These are phyloP conservation scores for Mus spretus DNA, from an alignment of 2,797 vertebrate genomes.

Conservation along the genomic window DNA sequence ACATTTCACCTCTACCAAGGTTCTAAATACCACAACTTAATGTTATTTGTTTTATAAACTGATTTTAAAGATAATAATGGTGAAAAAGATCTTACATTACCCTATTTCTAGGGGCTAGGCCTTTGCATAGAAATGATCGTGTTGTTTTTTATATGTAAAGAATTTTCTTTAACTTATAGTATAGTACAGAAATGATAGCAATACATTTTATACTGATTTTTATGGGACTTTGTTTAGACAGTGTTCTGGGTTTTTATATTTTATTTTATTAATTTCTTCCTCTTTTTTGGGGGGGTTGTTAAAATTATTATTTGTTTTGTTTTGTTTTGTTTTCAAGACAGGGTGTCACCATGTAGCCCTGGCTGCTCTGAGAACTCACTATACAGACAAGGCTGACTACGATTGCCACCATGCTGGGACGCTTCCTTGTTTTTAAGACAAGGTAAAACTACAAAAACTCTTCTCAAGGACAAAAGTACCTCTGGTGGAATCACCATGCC, in stretches of 20 bases:
- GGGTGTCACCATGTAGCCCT: not conserved
- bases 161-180: slow-evolving; percentile 52
- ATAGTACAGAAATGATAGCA: not conserved
- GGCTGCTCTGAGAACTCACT: not conserved
- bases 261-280: not conserved
- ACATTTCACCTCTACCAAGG: not conserved
- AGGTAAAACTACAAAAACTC: too few relatives aligned
- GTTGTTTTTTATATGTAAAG: slow-evolving; percentile 2
- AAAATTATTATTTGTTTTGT: not conserved
- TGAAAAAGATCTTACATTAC: not conserved
- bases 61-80: slow-evolving; percentile 26
- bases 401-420: too few relatives aligned
- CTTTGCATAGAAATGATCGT: slow-evolving; percentile 18
- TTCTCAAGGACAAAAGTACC: too few relatives aligned
- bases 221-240: not conserved
- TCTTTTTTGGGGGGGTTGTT: not conserved
- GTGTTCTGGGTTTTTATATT: not conserved
- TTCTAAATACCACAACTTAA: not conserved
- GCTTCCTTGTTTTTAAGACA: not conserved
- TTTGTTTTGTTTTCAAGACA: not conserved
- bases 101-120: not conserved
- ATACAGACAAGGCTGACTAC: not conserved
- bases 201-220: slow-evolving; percentile 35
- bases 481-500: too few relatives aligned
- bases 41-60: slow-evolving; percentile 9